phyloP scores from a whole-genome alignment of 2,888 invertebrate species.

The Rhabditoides inermis region DNA sequence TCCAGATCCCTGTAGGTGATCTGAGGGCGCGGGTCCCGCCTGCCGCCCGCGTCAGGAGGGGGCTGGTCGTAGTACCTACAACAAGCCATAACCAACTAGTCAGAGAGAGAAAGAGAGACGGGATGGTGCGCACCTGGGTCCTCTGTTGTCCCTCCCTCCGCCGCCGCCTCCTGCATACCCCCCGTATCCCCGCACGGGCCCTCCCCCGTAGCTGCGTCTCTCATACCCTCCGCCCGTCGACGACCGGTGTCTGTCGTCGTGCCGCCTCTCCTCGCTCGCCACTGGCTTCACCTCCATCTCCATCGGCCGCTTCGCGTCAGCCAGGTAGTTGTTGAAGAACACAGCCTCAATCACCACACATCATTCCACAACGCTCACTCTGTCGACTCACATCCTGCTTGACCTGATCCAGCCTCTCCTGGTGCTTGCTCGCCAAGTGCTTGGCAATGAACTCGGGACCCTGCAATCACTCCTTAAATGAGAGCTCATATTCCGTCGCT shows the following conservation, averaged over 20 bases:
- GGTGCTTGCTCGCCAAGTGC: constrained; percentile 94
- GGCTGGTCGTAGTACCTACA: constrained; percentile 19
- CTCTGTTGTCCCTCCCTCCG: constrained; percentile 27
- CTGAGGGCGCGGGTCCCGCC: constrained; percentile 64
- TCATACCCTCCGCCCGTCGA: background rate
- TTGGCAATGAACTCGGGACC: constrained; percentile 95
- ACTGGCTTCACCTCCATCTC: constrained; percentile 63
- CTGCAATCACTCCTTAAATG: background rate
- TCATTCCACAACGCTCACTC: background rate
- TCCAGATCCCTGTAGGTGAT: constrained; percentile 84
- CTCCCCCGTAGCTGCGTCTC: constrained; percentile 7
- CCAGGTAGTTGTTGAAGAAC: constrained; percentile 90
- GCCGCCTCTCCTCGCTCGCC: constrained; percentile 44
- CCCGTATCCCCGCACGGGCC: constrained; percentile 15
- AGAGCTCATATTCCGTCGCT: background rate
- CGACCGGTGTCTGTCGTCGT: constrained; percentile 4
- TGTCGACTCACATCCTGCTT: constrained; percentile 71
- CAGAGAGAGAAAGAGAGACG: background rate
- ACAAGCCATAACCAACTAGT: too few species aligned
- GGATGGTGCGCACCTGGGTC: background rate
- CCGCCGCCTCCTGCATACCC: constrained; percentile 33
- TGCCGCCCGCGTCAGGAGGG: constrained; percentile 28
- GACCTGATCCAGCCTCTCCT: constrained; percentile 90
- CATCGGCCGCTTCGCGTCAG: constrained; percentile 86
- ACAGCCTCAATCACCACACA: constrained; percentile 61